phyloP scores from a whole-genome alignment of 2,888 invertebrate species.

The Cephus pygmeus region DNA sequence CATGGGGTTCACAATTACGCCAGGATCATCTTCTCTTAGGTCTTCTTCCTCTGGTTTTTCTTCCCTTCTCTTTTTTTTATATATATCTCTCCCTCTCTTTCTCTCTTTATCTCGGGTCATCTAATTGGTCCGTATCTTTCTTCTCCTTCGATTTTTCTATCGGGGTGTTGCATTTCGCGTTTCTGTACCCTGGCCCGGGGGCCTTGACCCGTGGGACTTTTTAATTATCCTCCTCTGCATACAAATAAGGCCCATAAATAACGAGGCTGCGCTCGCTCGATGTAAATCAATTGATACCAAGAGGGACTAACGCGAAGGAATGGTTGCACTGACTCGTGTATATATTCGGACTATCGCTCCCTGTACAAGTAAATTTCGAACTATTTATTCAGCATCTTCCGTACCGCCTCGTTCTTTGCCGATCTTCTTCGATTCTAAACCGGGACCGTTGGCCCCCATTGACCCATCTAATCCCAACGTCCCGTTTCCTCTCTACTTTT shows the following conservation, averaged over 20 bases:
- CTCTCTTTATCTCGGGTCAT: constrained; percentile 13
- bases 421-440: neutral
- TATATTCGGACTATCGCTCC: neutral
- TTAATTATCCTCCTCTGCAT: constrained; percentile 45
- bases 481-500: neutral
- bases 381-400: neutral
- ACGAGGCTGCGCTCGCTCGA: constrained; percentile 23
- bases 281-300: constrained; percentile 44
- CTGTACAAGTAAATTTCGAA: neutral
- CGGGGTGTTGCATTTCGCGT: constrained; percentile 21
- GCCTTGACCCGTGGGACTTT: constrained; percentile 41
- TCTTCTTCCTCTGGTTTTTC: constrained; percentile 16
- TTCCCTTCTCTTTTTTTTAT: constrained; percentile 19
- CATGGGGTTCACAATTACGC: constrained; percentile 28
- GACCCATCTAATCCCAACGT: neutral
- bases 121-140: constrained; percentile 32
- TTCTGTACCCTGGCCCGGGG: constrained; percentile 16
- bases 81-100: constrained; percentile 4
- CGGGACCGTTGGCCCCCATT: neutral
- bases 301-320: constrained; percentile 22
- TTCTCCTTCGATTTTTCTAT: constrained; percentile 23
- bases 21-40: neutral
- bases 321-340: neutral
- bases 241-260: constrained; percentile 46
- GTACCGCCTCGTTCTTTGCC: neutral